A percentile compares a stretch with the other conserved stretches of the same genome.
Conservation (phyloP, 2,113 vertebrate genomes). For the Semnornis frantzii region DNA sequence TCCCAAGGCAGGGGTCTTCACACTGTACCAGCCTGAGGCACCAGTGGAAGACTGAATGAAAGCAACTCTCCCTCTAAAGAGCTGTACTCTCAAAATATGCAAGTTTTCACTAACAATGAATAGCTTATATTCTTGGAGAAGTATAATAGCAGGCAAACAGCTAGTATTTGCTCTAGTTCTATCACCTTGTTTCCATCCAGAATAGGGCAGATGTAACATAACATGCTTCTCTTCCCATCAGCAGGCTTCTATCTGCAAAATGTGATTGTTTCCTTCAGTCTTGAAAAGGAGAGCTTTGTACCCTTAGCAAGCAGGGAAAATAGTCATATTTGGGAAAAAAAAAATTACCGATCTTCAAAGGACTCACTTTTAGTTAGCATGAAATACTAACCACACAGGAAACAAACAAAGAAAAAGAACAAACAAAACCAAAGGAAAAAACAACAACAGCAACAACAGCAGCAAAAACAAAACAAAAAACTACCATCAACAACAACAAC, state of each 20-base stretch:
- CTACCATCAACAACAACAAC: too few relatives aligned
- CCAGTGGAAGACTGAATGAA: neutral
- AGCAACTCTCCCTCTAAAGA: neutral
- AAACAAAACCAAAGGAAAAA: too few relatives aligned
- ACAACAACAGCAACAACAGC: too few relatives aligned
- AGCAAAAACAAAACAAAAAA: too few relatives aligned
- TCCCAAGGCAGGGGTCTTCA: neutral
- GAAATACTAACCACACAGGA: neutral
- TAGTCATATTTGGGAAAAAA: neutral
- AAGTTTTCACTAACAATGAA: neutral
- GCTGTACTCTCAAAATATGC: neutral
- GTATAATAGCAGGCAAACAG: neutral
- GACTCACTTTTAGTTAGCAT: neutral
- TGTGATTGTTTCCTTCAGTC: neutral
- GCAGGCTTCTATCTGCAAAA: neutral
- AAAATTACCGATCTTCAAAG: neutral
- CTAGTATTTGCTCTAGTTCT: neutral
- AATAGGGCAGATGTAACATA: neutral
- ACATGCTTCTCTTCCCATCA: neutral
- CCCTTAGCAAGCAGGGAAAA: neutral
- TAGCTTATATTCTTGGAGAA: neutral
- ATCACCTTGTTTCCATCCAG: neutral
- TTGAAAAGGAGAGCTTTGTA: neutral
- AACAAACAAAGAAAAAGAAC: neutral
- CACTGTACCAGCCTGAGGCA: neutral